These are phyloP conservation scores for Tangara arthus DNA, from an alignment of 2,797 vertebrate genomes.

Conservation along the genomic window DNA sequence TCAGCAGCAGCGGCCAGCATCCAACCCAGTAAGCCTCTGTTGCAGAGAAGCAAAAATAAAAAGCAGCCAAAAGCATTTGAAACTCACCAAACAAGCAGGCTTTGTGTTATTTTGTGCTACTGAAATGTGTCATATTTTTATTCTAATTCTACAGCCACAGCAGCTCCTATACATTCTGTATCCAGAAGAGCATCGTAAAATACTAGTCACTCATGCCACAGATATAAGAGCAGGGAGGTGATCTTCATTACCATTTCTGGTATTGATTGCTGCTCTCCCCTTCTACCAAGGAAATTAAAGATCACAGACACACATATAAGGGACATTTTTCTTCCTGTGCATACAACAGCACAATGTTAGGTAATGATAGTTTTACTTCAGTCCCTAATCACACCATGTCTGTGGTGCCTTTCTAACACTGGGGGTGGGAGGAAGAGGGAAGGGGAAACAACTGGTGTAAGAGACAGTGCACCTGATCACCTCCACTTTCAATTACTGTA, in stretches of 20 bases:
- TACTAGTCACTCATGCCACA: neutral
- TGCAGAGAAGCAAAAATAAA: constrained; percentile 21
- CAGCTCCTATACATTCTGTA: neutral
- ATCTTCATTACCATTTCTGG: constrained; percentile 20
- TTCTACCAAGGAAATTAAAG: constrained; percentile 51
- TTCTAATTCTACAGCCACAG: neutral
- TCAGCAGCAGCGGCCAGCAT: neutral
- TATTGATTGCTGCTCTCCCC: constrained; percentile 14
- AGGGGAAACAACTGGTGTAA: neutral
- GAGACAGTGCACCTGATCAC: neutral
- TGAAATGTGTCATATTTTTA: neutral
- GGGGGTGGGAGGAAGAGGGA: neutral
- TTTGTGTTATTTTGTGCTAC: constrained; percentile 2
- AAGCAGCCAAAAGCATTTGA: constrained; percentile 17
- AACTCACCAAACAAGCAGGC: constrained; percentile 32
- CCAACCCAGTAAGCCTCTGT: neutral
- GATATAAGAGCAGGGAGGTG: constrained; percentile 11
- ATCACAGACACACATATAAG: constrained; percentile 11
- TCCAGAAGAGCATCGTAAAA: neutral
- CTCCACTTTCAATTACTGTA: neutral
- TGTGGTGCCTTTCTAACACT: neutral
- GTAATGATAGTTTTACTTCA: neutral
- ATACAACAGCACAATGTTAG: neutral
- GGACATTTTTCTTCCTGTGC: constrained; percentile 21
- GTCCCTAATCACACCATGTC: neutral